A percentile compares a stretch with the other conserved stretches of the same genome.
These are phyloP conservation scores for Drosophila recens DNA, from an alignment of 2,888 invertebrate genomes.

Conservation along the genomic window DNA sequence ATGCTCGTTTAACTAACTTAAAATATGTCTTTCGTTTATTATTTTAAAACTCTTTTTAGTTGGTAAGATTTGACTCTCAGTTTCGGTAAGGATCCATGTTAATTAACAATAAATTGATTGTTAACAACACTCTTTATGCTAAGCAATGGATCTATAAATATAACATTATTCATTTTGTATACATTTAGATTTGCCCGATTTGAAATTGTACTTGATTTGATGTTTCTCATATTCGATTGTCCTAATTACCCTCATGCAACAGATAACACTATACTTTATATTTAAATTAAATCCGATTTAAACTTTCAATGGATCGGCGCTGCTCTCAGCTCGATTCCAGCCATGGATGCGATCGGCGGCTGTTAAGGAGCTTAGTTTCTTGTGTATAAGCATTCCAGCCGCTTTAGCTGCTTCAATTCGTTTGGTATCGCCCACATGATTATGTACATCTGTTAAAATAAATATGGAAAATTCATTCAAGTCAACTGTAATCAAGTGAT, in stretches of 20 bases:
- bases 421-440: conserved; percentile 82
- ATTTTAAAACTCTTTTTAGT: background rate
- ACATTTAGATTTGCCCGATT: conserved; percentile 6
- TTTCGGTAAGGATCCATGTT: background rate
- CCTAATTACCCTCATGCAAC: conserved; percentile 1
- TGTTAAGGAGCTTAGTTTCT: conserved; percentile 81
- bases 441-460: conserved; percentile 81
- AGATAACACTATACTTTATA: background rate
- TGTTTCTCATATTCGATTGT: conserved; percentile 26
- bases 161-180: conserved; percentile 2
- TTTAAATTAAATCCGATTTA: conserved; percentile 23
- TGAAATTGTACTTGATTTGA: conserved; percentile 17
- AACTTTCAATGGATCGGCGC: conserved; percentile 33
- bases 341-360: conserved; percentile 62
- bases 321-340: conserved; percentile 45
- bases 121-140: conserved; percentile 9
- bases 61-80: background rate
- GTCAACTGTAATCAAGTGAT: background rate
- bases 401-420: conserved; percentile 82
- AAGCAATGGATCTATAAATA: background rate
- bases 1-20: conserved; percentile 14
- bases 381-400: conserved; percentile 83
- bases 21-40: conserved; percentile 17
- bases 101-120: background rate
- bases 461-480: background rate